Evolutionary conservation across 2,113 vertebrate species (phyloP), one percentile per base, ranked within the genome.

Genomic region (Malurus elegans): DNA sequence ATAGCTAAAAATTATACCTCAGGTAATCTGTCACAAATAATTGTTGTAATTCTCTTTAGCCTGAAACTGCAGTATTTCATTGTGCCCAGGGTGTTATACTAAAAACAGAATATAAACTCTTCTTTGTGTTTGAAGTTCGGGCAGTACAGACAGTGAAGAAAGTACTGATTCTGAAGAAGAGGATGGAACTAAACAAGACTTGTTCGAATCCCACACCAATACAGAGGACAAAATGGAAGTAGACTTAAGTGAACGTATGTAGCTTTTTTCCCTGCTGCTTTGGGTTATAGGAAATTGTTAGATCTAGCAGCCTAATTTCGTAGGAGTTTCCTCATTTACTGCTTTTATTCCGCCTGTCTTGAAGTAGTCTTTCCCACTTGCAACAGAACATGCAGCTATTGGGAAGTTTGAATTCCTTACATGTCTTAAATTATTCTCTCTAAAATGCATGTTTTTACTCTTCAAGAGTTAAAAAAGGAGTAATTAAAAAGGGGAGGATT

Each of bases 161-260:
- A 99, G 99, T 92, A 99, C 99, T 53, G 99, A 99, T 95, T 99
- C 99, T 1, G 99, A 99, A 95, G 99, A 99, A n/a, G 99, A 99
- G 83, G 99, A 99, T 73, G 98, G 97, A 80, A 72, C 97, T 8
- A 99, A 99, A 89, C 98, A 98, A 79, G 99, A 99, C 87, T 80
- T 98, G 10, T 99, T 99, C 54, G 99, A 99, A 61, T 96, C 98
- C 1, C 97, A 98, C 45, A 92, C 98, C 73, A 98, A 72, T 73
- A 85, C 98, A 9, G 99, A 99, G 79, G 99, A 99, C 94, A 98
- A 99, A 73, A 99, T 99, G 99, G 99, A 99, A 92, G 99, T 99
- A 31, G 99, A 99, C 91, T 94, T 99, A 82, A 99, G 92, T 94
- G 98, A 98, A 96, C 98, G 97, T 98, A 95, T 7, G 98, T 97